A percentile compares a stretch with the other conserved stretches of the same genome.
phyloP scores from a whole-genome alignment of 2,797 vertebrate species.

The Gorsachius magnificus region DNA sequence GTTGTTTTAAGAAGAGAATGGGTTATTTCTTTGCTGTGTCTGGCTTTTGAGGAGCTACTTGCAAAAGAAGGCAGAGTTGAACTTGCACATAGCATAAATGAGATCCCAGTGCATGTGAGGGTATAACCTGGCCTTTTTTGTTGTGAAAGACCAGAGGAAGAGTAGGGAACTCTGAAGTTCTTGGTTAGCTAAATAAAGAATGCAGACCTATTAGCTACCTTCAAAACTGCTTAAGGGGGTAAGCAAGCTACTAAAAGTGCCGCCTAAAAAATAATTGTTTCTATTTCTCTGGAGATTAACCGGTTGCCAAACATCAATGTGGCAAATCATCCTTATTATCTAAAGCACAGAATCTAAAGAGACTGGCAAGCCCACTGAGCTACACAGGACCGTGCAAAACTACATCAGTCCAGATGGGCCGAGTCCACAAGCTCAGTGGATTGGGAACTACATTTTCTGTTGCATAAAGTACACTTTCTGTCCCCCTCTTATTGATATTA shows the following conservation, averaged over 20 bases:
- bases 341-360: neutral
- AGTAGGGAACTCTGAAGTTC: neutral
- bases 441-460: neutral
- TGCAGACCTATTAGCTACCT: neutral
- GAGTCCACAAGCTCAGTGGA: neutral
- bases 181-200: neutral
- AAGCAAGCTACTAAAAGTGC: neutral
- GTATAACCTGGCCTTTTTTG: neutral
- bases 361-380: neutral
- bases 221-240: neutral
- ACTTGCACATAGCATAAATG: fast-evolving
- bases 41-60: neutral
- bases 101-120: neutral
- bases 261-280: neutral
- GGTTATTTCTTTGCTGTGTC: neutral
- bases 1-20: neutral
- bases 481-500: neutral
- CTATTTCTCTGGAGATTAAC: neutral
- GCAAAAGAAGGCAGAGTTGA: neutral
- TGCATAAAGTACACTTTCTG: neutral
- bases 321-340: neutral
- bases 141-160: neutral
- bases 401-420: neutral
- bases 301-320: neutral
- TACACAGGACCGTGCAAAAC: neutral